Evolutionary conservation across 2,113 vertebrate genomes (phyloP).

Genomic region (Eubucco bourcierii): DNA sequence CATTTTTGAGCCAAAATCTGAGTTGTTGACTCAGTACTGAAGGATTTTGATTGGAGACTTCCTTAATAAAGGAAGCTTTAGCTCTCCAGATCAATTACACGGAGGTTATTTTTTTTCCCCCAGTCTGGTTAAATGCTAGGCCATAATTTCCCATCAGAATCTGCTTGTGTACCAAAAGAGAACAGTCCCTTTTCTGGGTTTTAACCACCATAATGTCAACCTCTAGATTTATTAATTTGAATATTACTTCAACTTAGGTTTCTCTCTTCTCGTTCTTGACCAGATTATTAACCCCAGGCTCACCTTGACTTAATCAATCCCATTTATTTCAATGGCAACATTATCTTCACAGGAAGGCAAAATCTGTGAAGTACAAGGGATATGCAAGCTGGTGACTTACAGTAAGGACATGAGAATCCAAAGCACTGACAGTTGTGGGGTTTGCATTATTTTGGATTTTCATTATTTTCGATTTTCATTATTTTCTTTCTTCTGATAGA

Average conservation of each 20-base stretch:
- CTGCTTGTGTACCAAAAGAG: background rate
- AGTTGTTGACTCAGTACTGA: background rate
- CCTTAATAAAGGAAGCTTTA: background rate
- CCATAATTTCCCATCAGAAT: background rate
- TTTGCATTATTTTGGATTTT: background rate
- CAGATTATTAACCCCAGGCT: conserved; percentile 18
- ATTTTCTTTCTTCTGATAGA: background rate
- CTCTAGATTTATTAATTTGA: background rate
- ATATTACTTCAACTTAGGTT: conserved; percentile 1
- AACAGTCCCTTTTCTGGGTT: background rate
- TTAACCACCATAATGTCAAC: background rate
- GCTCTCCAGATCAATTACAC: background rate
- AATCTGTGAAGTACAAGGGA: background rate
- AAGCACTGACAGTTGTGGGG: background rate
- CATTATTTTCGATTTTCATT: background rate
- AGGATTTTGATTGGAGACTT: background rate
- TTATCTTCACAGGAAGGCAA: conserved; percentile 1
- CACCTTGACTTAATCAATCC: background rate
- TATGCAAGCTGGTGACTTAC: background rate
- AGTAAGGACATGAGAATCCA: background rate
- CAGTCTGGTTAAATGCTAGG: background rate
- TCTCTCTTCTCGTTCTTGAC: background rate
- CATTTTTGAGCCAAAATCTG: background rate
- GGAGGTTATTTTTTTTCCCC: background rate
- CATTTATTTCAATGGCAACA: background rate